Percentiles rank a stretch among this genome's conserved stretches.
Conservation (phyloP, 1,140 invertebrate genomes). For the Xylocopa sonorina region DNA sequence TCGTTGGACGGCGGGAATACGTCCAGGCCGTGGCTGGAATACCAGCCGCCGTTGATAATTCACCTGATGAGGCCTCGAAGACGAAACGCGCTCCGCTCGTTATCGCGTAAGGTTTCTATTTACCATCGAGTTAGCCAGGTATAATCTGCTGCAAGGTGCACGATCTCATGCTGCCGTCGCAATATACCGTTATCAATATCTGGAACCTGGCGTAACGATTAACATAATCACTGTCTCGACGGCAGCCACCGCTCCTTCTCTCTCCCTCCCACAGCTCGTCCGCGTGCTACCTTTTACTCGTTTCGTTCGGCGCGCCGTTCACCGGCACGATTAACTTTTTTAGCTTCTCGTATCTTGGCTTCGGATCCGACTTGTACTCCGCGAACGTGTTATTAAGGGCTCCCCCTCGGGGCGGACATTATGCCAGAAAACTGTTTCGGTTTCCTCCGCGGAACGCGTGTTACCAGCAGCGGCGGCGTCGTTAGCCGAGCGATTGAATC, state of each 20-base stretch:
- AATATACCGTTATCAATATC: slow-evolving; percentile 62
- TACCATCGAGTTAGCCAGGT: slow-evolving; percentile 64
- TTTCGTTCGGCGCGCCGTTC: neutral
- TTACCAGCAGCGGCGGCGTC: neutral
- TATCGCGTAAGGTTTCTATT: slow-evolving; percentile 65
- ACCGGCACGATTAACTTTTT: slow-evolving; percentile 56
- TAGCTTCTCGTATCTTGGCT: slow-evolving; percentile 25
- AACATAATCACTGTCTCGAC: slow-evolving; percentile 55
- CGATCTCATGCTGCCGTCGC: slow-evolving; percentile 35
- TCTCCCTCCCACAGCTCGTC: no score
- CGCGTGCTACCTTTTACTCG: neutral
- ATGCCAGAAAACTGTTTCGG: neutral
- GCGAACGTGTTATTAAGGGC: slow-evolving; percentile 36
- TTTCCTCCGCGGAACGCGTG: neutral
- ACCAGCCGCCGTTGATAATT: slow-evolving; percentile 49
- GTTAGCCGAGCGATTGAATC: neutral
- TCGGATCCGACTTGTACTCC: neutral
- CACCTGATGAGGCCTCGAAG: slow-evolving; percentile 33
- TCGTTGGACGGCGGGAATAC: slow-evolving; percentile 4
- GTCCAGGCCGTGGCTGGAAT: slow-evolving; percentile 22
- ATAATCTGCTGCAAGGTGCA: slow-evolving; percentile 56
- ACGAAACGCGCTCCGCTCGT: slow-evolving; percentile 50
- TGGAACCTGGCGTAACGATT: slow-evolving; percentile 49
- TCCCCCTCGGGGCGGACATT: slow-evolving; percentile 7
- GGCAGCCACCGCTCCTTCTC: slow-evolving; percentile 1